Conservation (phyloP, 2,888 invertebrate genomes). For the Maniola hyperantus region DNA sequence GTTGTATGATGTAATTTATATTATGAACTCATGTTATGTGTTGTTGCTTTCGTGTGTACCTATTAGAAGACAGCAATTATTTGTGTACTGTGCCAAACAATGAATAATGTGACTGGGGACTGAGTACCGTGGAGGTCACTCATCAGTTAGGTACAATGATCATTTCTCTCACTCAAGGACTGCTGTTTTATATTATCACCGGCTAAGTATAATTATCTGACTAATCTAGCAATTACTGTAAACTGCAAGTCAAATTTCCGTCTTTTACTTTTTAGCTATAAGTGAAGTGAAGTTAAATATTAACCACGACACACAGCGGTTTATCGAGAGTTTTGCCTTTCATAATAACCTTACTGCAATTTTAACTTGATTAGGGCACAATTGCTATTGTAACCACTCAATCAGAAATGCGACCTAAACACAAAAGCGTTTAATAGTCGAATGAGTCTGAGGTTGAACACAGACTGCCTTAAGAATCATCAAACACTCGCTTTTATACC, state of each 20-base stretch:
- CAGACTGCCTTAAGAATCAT: no score
- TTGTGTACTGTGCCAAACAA: conserved; percentile 27
- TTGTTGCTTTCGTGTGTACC: not conserved
- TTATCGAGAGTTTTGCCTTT: no score
- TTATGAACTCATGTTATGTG: not conserved
- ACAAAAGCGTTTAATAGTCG: no score
- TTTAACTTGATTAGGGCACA: no score
- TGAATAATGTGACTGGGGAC: conserved; percentile 37
- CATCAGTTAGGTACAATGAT: conserved; percentile 28
- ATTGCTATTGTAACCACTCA: no score
- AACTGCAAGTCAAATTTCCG: conserved; percentile 37
- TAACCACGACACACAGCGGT: no score
- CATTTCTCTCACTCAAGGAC: conserved; percentile 40
- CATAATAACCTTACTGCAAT: no score
- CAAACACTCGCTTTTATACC: no score
- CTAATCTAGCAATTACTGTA: conserved; percentile 25
- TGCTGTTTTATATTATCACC: conserved; percentile 1
- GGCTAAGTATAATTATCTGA: conserved; percentile 27
- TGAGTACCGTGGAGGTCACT: conserved; percentile 42
- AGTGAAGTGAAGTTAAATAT: no score
- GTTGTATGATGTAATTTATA: conserved; percentile 1
- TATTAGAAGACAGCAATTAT: conserved; percentile 13
- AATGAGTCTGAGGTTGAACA: no score
- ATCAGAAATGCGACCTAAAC: no score
- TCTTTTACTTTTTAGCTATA: conserved; percentile 36